A percentile compares a stretch with the other conserved stretches of the same genome.
Conservation (phyloP, 2,113 vertebrate species). For the Megaceryle maxima region DNA sequence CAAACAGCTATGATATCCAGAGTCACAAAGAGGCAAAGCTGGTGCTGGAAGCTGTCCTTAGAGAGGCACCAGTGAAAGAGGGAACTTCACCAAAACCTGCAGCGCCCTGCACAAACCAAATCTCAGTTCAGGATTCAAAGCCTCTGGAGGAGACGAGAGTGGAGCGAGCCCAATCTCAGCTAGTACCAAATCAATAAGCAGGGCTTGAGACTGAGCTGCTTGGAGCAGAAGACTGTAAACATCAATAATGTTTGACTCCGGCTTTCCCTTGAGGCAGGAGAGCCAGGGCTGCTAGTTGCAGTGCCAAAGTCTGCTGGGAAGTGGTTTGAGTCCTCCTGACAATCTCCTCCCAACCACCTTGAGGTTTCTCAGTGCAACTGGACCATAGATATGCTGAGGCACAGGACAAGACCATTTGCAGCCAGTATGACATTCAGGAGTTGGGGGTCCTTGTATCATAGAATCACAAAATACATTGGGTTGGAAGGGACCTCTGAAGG, state of each 20-base stretch:
- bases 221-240: neutral
- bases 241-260: neutral
- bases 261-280: neutral
- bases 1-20: neutral
- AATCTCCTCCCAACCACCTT: neutral
- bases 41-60: neutral
- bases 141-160: neutral
- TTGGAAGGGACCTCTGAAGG: too few relatives aligned
- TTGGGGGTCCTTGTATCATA: neutral
- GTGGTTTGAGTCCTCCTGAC: neutral
- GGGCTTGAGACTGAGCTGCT: neutral
- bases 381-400: neutral
- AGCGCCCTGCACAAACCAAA: neutral
- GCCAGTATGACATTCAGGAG: neutral
- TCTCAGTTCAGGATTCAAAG: neutral
- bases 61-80: neutral
- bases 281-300: neutral
- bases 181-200: neutral
- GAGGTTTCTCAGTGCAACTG: neutral
- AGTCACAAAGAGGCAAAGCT: neutral
- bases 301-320: neutral
- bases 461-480: too few relatives aligned
- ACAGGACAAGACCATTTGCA: neutral
- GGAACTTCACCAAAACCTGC: neutral
- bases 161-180: neutral